These are phyloP conservation scores for Ophion ventricosus DNA, from an alignment of 2,888 invertebrate genomes.

Conservation along the genomic window DNA sequence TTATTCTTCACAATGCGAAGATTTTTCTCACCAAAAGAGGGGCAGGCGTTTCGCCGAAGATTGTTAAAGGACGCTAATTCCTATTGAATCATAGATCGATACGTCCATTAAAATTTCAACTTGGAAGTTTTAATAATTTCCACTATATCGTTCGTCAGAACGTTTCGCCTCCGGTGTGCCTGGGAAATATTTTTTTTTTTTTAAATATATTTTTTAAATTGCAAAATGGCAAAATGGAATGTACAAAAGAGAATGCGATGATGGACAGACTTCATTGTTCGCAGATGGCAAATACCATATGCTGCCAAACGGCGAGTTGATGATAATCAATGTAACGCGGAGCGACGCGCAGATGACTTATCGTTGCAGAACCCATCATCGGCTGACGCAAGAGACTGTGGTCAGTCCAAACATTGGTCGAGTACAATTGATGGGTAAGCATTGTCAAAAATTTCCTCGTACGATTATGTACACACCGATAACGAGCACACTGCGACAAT, in stretches of 20 bases:
- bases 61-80: neutral
- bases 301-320: constrained; percentile 86
- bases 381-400: constrained; percentile 86
- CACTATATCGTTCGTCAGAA: neutral
- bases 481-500: neutral
- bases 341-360: constrained; percentile 85
- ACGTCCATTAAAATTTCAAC: neutral
- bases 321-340: constrained; percentile 86
- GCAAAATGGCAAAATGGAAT: constrained; percentile 17
- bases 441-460: neutral
- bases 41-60: neutral
- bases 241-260: constrained; percentile 32
- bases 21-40: neutral
- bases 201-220: neutral
- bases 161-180: neutral
- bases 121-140: neutral
- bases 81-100: neutral
- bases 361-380: constrained; percentile 86
- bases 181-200: neutral
- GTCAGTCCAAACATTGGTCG: constrained; percentile 86
- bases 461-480: neutral
- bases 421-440: constrained; percentile 85
- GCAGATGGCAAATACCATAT: constrained; percentile 86
- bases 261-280: constrained; percentile 57
- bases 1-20: neutral